A percentile compares a stretch with the other conserved stretches of the same genome.
Conservation (phyloP, 2,797 vertebrate genomes). For the Triplophysa yarkandensis region DNA sequence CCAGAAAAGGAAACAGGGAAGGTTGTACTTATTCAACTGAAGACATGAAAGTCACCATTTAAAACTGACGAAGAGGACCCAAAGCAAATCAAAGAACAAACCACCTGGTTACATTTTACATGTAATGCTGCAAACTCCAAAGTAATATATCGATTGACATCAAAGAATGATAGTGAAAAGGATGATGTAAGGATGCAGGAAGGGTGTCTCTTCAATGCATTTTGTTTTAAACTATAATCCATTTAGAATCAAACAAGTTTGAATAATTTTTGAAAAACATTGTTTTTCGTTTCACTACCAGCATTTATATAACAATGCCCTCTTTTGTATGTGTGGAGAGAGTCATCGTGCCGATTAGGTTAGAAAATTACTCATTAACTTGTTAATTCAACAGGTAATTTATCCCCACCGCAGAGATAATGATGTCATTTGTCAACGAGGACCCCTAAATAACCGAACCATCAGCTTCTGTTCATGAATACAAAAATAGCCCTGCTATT, state of each 20-base stretch:
- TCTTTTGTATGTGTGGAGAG: slow-evolving; percentile 2
- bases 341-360: slow-evolving; percentile 40
- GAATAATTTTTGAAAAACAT: background rate
- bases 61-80: background rate
- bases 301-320: slow-evolving; percentile 1
- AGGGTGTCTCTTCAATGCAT: background rate
- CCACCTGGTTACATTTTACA: background rate
- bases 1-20: background rate
- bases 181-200: background rate
- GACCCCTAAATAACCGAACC: slow-evolving; percentile 62
- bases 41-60: slow-evolving; percentile 22
- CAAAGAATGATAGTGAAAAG: background rate
- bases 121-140: background rate
- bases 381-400: slow-evolving; percentile 60
- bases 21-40: slow-evolving; percentile 19
- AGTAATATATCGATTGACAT: slow-evolving; percentile 20
- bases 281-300: too few species aligned
- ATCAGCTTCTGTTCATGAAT: slow-evolving; percentile 46
- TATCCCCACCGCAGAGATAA: slow-evolving; percentile 65
- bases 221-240: background rate
- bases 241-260: background rate
- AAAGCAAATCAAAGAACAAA: background rate
- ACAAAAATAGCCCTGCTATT: slow-evolving; percentile 62
- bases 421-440: slow-evolving; percentile 65
- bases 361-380: slow-evolving; percentile 60